Conservation (phyloP, 1,140 invertebrate genomes). For the Nylanderia fulva region DNA sequence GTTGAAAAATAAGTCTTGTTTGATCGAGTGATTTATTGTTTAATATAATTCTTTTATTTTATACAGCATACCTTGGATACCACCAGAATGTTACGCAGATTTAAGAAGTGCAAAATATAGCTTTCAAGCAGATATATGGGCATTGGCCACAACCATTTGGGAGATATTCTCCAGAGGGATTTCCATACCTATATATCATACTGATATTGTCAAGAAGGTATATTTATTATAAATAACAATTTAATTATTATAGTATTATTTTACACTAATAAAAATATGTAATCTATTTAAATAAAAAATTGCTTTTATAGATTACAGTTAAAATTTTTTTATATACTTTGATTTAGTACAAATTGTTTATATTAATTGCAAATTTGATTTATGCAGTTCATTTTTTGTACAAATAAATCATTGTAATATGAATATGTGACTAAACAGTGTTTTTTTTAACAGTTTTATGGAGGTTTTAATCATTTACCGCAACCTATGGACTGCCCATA, state of each 20-base stretch:
- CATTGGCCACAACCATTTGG: slow-evolving; percentile 95
- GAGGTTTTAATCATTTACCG: slow-evolving; percentile 90
- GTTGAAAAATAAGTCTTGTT: slow-evolving; percentile 72
- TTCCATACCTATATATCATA: slow-evolving; percentile 75
- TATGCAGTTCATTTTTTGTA: background rate
- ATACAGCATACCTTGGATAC: slow-evolving; percentile 94
- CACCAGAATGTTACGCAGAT: slow-evolving; percentile 91
- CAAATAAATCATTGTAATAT: background rate
- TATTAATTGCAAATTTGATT: background rate
- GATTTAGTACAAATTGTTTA: background rate
- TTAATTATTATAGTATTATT: slow-evolving; percentile 18
- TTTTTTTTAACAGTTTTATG: slow-evolving; percentile 87
- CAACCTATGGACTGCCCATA: slow-evolving; percentile 91
- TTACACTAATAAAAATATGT: slow-evolving; percentile 22
- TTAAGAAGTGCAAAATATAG: slow-evolving; percentile 88
- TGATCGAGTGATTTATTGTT: background rate
- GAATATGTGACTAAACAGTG: background rate
- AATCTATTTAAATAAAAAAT: background rate
- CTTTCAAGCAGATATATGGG: slow-evolving; percentile 93
- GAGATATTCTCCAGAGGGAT: slow-evolving; percentile 94
- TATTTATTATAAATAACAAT: background rate
- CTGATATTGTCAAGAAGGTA: slow-evolving; percentile 81
- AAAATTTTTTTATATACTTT: background rate
- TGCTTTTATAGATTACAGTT: background rate
- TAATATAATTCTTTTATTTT: slow-evolving; percentile 33